Conservation (phyloP, 2,113 vertebrate genomes). For the Coreoperca whiteheadi region DNA sequence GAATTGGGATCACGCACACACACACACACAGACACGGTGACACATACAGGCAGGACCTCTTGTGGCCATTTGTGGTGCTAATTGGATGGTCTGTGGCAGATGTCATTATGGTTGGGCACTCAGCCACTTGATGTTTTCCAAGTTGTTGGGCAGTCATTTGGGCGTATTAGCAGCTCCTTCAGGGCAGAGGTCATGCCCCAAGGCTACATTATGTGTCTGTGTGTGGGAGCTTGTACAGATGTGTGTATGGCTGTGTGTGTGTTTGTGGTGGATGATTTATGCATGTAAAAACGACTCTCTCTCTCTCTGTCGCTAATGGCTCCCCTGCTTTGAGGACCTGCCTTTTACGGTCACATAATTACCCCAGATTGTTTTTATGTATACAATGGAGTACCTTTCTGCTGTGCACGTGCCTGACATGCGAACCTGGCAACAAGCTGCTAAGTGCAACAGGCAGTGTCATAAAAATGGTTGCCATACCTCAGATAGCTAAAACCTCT, state of each 20-base stretch:
- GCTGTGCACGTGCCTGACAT: slow-evolving; percentile 43
- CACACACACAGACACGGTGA: slow-evolving; percentile 13
- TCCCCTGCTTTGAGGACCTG: slow-evolving; percentile 42
- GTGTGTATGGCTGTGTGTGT: slow-evolving; percentile 7
- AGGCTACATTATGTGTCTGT: slow-evolving; percentile 52
- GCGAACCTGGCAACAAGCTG: slow-evolving; percentile 61
- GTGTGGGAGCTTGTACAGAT: neutral
- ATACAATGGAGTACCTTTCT: slow-evolving; percentile 58
- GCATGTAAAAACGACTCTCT: slow-evolving; percentile 47
- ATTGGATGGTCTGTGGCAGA: slow-evolving; percentile 90
- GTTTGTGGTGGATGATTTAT: slow-evolving; percentile 62
- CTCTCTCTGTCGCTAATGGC: slow-evolving; percentile 52
- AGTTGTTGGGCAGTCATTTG: slow-evolving; percentile 88
- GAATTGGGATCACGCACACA: slow-evolving; percentile 12
- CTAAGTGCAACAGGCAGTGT: slow-evolving; percentile 68
- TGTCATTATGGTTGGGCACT: slow-evolving; percentile 91
- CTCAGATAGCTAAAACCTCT: slow-evolving; percentile 50
- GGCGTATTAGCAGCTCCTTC: slow-evolving; percentile 89
- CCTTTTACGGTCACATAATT: slow-evolving; percentile 75
- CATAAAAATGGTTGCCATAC: slow-evolving; percentile 72
- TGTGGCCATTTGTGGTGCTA: slow-evolving; percentile 85
- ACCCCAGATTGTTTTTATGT: slow-evolving; percentile 70
- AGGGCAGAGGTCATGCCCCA: slow-evolving; percentile 88
- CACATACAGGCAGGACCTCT: slow-evolving; percentile 83
- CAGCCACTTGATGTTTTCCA: slow-evolving; percentile 89